These are phyloP conservation scores for Oligia strigilis DNA, from an alignment of 2,888 invertebrate species.

Conservation along the genomic window DNA sequence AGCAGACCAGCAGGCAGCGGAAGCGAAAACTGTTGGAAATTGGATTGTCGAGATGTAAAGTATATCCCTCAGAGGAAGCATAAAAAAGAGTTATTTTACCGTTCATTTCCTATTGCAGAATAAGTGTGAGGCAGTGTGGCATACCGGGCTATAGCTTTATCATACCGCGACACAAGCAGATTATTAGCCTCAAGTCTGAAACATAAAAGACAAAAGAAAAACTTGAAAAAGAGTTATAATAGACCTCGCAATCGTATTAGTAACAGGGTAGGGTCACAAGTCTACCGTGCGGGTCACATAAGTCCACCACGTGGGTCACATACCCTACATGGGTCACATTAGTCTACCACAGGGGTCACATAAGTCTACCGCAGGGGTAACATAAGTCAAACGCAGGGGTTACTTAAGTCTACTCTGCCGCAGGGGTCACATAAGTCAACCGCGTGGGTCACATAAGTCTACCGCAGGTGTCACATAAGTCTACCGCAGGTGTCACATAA, in stretches of 20 bases:
- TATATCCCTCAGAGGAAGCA: not conserved
- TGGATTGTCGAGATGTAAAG: not conserved
- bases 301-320: not conserved
- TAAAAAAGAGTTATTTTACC: slow-evolving; percentile 19
- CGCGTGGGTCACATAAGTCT: not conserved
- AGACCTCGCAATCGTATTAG: not conserved
- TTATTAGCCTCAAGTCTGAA: slow-evolving; percentile 68
- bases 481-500: too few species aligned
- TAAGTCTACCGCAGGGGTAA: too few species aligned
- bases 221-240: not conserved
- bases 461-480: too few species aligned
- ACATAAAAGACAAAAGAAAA: not conserved
- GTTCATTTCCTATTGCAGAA: slow-evolving; percentile 69
- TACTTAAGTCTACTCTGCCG: too few species aligned
- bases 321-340: not conserved
- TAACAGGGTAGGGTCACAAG: not conserved
- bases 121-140: slow-evolving; percentile 94
- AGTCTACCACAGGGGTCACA: too few species aligned
- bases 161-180: slow-evolving; percentile 95
- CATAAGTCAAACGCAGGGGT: too few species aligned
- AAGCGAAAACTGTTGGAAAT: not conserved
- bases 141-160: slow-evolving; percentile 95
- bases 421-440: too few species aligned
- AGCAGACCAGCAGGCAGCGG: not conserved
- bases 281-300: too few species aligned